Conservation (phyloP, 2,888 invertebrate species). For the Meganola albula region DNA sequence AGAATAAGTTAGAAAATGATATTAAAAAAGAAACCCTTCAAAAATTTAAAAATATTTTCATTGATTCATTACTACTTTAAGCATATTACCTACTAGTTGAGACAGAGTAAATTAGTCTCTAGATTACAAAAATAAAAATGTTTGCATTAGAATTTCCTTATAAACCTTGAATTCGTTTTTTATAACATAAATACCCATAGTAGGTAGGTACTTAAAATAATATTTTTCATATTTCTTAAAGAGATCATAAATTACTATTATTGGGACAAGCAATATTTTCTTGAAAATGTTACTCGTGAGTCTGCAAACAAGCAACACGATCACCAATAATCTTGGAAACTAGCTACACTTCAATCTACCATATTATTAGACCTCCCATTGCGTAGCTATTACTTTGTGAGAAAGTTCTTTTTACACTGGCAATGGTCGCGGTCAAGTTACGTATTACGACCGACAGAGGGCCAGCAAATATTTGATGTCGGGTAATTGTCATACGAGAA, state of each 20-base stretch:
- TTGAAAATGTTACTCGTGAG: conserved; percentile 53
- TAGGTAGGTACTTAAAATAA: neutral
- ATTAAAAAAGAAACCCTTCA: too few relatives aligned
- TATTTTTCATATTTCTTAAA: neutral
- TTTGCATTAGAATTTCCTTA: too few relatives aligned
- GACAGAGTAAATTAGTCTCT: too few relatives aligned
- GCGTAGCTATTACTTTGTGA: neutral
- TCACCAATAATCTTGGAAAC: conserved; percentile 49
- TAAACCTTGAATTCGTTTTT: too few relatives aligned
- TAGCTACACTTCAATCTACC: conserved; percentile 49
- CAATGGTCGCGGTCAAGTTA: conserved; percentile 47
- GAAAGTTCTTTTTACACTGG: conserved; percentile 25
- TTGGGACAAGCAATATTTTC: conserved; percentile 41
- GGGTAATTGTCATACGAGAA: conserved; percentile 69
- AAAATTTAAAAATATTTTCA: too few relatives aligned
- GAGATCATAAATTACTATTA: conserved; percentile 11
- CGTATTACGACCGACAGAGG: conserved; percentile 66
- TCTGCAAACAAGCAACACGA: conserved; percentile 71
- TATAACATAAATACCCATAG: neutral
- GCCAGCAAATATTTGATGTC: conserved; percentile 71
- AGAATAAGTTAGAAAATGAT: too few relatives aligned
- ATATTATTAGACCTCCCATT: conserved; percentile 28
- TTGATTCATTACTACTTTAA: too few relatives aligned
- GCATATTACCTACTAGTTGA: too few relatives aligned
- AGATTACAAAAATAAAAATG: too few relatives aligned